These are phyloP conservation scores for Ceramica pisi DNA, from an alignment of 2,888 invertebrate genomes.

Conservation along the genomic window DNA sequence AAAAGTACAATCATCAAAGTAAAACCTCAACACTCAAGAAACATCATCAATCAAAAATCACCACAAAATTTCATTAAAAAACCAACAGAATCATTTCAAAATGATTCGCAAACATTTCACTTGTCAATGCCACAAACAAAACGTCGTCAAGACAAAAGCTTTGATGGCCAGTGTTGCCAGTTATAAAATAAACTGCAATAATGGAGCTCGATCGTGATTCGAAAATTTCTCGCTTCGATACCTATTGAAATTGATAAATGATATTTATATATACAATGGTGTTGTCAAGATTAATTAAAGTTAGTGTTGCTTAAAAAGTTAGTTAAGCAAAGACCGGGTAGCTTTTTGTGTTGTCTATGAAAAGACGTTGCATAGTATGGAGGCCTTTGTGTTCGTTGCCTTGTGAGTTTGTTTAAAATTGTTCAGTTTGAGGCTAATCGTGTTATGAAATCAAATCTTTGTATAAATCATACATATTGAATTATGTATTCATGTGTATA, in stretches of 20 bases:
- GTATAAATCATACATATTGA: constrained; percentile 31
- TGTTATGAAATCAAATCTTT: constrained; percentile 55
- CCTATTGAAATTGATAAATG: constrained; percentile 88
- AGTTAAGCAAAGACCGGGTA: constrained; percentile 84
- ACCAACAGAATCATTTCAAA: constrained; percentile 56
- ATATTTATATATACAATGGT: constrained; percentile 82
- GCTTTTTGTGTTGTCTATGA: constrained; percentile 75
- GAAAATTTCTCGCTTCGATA: constrained; percentile 80
- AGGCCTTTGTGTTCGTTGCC: constrained; percentile 59
- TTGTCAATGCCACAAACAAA: constrained; percentile 72
- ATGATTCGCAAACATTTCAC: constrained; percentile 68
- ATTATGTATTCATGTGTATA: constrained; percentile 19
- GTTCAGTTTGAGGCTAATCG: constrained; percentile 57
- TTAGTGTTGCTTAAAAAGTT: constrained; percentile 88
- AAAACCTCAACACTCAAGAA: constrained; percentile 33
- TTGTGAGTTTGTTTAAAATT: constrained; percentile 67
- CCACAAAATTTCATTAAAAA: constrained; percentile 46
- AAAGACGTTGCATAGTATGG: constrained; percentile 63
- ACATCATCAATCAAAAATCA: constrained; percentile 53
- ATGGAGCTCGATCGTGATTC: constrained; percentile 75
- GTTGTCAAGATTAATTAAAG: constrained; percentile 90
- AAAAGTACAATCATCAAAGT: constrained; percentile 5
- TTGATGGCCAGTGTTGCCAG: constrained; percentile 75
- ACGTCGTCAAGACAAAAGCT: constrained; percentile 72
- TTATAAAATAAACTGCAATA: constrained; percentile 71